Base-by-base conservation (phyloP, 1,140 invertebrate genomes). In the Zaprionus vittiger region DNA sequence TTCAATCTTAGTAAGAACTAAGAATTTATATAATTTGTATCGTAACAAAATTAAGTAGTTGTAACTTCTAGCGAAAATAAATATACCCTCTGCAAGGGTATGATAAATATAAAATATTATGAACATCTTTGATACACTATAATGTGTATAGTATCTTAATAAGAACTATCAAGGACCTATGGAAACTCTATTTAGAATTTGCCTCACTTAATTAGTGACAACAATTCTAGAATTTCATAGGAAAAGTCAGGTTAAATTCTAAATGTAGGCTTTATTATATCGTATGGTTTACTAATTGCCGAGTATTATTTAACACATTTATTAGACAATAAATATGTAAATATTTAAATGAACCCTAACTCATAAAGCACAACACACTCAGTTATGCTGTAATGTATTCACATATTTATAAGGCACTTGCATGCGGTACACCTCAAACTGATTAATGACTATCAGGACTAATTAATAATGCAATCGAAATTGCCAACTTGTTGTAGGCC, bases 401-500 rank as follows among this genome's bases (percentile, higher is more conserved):
- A 12, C 17, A 5, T 52, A 52, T 52, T 52, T 52, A 52, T 22
- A 5, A 22, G 47, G 4, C 47, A 52, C 4, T 24, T 20, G n/a
- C 1, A 1, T n/a, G 15, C 41, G 47, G 9, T 52, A 20, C 11
- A 12, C 47, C 47, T 34, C 24, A 59, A 31, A 44, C 56, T 47
- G 37, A 59, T 66, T 41, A 61, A 61, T 47, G 22, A 22, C 17
- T 24, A 54, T 41, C 57, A 17, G 11, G 24, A 4, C 61, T 54
- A 41, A 71, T 75, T 64, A 54, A 54, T 69, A 70, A 70, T 70
- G 57, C 56, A 59, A 26, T 60, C 24, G 28, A 52, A 55, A 47
- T 59, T 67, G 56, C 41, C 37, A 56, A 26, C 20, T n/a, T 37
- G 26, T 54, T 26, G n/a, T n/a, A 17, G n/a, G n/a, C n/a, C 31